Evolutionary conservation across 1,140 invertebrate species (phyloP).

Genomic region (Akabosia matsudoensis): DNA sequence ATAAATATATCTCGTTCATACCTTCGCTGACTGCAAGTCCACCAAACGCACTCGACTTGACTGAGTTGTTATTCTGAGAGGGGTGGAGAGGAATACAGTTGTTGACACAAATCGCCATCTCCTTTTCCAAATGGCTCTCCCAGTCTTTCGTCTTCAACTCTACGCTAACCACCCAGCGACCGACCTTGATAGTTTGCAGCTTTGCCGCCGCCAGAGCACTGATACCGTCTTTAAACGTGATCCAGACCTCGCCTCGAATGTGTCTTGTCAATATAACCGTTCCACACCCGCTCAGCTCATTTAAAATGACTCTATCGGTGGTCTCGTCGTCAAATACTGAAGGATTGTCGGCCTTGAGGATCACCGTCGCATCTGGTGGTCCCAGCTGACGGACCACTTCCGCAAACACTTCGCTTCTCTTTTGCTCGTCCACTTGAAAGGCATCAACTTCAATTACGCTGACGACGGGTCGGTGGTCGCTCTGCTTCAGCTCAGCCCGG

Average conservation of each 20-base stretch:
- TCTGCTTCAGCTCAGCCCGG: slow-evolving; percentile 91
- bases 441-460: slow-evolving; percentile 85
- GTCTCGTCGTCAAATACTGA: slow-evolving; percentile 62
- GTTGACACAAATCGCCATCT: slow-evolving; percentile 76
- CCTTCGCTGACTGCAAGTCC: too few species aligned
- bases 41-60: background rate
- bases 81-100: slow-evolving; percentile 70
- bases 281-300: slow-evolving; percentile 71
- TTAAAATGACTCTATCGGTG: slow-evolving; percentile 68
- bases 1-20: too few species aligned
- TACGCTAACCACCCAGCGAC: slow-evolving; percentile 66
- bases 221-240: slow-evolving; percentile 82
- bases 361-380: slow-evolving; percentile 91
- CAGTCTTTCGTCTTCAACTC: slow-evolving; percentile 80
- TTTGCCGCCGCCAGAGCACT: slow-evolving; percentile 71
- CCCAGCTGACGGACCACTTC: slow-evolving; percentile 82
- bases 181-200: slow-evolving; percentile 54
- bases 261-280: slow-evolving; percentile 87
- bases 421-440: slow-evolving; percentile 68
- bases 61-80: slow-evolving; percentile 29
- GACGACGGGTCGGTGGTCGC: slow-evolving; percentile 93
- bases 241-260: slow-evolving; percentile 81
- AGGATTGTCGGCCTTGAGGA: slow-evolving; percentile 58
- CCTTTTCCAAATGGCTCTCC: slow-evolving; percentile 72
- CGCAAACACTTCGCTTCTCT: slow-evolving; percentile 71